Evolutionary conservation across 2,888 invertebrate species (phyloP).

Genomic region (Idaea straminata): DNA sequence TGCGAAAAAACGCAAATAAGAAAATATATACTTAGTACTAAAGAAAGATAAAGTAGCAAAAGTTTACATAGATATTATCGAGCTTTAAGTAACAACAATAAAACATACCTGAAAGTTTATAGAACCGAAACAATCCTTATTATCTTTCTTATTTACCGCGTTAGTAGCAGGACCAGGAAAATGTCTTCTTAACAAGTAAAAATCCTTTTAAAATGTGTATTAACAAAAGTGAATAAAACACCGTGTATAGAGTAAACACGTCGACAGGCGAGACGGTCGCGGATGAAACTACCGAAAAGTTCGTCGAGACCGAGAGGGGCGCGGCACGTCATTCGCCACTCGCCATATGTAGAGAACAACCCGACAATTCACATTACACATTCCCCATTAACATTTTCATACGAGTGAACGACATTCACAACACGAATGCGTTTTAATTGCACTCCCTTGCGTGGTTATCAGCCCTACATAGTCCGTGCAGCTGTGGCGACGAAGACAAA

Average conservation of each 20-base stretch:
- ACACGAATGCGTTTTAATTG: conserved; percentile 53
- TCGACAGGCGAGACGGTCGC: conserved; percentile 53
- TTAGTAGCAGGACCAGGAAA: conserved; percentile 5
- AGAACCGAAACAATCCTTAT: conserved; percentile 39
- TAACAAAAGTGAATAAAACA: conserved; percentile 25
- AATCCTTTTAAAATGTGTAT: conserved; percentile 12
- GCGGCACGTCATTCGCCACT: conserved; percentile 45
- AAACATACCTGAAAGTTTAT: conserved; percentile 45
- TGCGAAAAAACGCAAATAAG: not conserved
- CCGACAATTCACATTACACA: conserved; percentile 51
- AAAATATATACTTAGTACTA: not conserved
- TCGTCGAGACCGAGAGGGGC: conserved; percentile 55
- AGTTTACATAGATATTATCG: not conserved
- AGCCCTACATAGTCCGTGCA: conserved; percentile 54
- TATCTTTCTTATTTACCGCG: conserved; percentile 12
- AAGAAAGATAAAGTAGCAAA: not conserved
- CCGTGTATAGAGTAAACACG: conserved; percentile 43
- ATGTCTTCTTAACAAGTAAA: conserved; percentile 14
- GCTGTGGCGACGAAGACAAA: conserved; percentile 48
- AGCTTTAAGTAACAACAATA: not conserved
- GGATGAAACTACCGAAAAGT: conserved; percentile 60
- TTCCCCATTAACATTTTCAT: conserved; percentile 47
- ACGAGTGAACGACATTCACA: conserved; percentile 35
- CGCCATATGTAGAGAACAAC: conserved; percentile 57
- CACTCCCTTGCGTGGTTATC: conserved; percentile 48